Evolutionary conservation across 1,140 invertebrate genomes (phyloP).

Genomic region (Hestina assimilis): DNA sequence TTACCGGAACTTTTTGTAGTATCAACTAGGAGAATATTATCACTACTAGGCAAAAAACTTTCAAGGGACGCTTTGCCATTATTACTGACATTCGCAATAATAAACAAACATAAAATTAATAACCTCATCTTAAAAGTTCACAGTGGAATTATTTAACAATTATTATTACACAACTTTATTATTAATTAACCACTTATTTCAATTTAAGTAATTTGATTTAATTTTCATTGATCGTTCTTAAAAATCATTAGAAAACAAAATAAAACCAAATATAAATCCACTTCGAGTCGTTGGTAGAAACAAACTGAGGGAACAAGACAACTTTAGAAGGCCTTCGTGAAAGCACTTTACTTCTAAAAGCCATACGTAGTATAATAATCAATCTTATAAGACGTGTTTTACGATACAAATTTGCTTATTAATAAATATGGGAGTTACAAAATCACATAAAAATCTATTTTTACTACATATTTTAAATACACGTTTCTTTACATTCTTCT

Average conservation of each 20-base stretch:
- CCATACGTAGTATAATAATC: not conserved
- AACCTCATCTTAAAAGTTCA: constrained; percentile 51
- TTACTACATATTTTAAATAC: too few species aligned
- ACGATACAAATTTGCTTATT: not conserved
- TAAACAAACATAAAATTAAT: constrained; percentile 51
- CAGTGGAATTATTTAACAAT: too few species aligned
- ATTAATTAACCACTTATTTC: not conserved
- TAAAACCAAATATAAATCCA: too few species aligned
- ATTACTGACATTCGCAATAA: constrained; percentile 56
- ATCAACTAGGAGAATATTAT: constrained; percentile 50
- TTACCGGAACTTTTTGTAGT: constrained; percentile 59
- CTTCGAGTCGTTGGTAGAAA: not conserved
- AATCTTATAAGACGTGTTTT: not conserved
- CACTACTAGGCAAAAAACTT: constrained; percentile 45
- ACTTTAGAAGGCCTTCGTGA: not conserved
- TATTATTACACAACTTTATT: not conserved
- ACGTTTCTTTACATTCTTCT: too few species aligned
- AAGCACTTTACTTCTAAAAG: not conserved
- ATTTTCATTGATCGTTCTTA: too few species aligned
- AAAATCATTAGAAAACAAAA: too few species aligned
- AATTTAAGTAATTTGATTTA: not conserved
- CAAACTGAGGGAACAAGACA: constrained; percentile 6
- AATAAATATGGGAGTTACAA: not conserved
- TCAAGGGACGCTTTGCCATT: constrained; percentile 66
- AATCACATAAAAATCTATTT: too few species aligned